Percentiles rank a stretch among this genome's conserved stretches.
Conservation (phyloP, 2,113 vertebrate genomes). For the Oreochromis tanganicae region DNA sequence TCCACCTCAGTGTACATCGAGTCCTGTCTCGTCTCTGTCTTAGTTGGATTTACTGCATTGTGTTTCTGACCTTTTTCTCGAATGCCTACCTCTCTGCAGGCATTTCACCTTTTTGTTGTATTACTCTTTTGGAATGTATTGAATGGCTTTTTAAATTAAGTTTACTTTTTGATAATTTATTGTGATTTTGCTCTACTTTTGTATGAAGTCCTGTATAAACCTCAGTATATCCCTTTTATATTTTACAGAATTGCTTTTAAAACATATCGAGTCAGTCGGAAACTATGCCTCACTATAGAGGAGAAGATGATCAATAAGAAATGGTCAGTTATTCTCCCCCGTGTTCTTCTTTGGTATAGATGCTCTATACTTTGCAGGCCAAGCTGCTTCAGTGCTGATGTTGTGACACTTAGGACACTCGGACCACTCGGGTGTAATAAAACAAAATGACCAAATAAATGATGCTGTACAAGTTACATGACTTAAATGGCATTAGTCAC, state of each 20-base stretch:
- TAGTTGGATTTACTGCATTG: background rate
- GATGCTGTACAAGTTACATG: background rate
- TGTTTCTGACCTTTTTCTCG: background rate
- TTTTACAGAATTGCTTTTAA: background rate
- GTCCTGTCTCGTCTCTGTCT: background rate
- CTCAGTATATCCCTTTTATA: background rate
- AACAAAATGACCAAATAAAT: background rate
- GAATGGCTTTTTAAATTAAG: background rate
- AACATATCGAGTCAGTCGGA: background rate
- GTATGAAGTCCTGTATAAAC: background rate
- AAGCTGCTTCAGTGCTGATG: background rate
- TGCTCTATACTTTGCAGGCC: background rate
- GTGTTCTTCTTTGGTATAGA: background rate
- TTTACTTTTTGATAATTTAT: background rate
- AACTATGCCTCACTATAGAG: background rate
- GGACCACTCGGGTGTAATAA: background rate
- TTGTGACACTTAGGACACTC: background rate
- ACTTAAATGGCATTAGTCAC: background rate
- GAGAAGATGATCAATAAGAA: background rate
- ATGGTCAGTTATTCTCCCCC: background rate
- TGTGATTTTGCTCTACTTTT: background rate
- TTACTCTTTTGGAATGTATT: background rate
- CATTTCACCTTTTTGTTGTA: background rate
- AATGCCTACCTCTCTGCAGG: background rate
- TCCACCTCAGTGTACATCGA: background rate